These are phyloP conservation scores for Brassicogethes aeneus DNA, from an alignment of 2,888 invertebrate genomes.

Conservation along the genomic window DNA sequence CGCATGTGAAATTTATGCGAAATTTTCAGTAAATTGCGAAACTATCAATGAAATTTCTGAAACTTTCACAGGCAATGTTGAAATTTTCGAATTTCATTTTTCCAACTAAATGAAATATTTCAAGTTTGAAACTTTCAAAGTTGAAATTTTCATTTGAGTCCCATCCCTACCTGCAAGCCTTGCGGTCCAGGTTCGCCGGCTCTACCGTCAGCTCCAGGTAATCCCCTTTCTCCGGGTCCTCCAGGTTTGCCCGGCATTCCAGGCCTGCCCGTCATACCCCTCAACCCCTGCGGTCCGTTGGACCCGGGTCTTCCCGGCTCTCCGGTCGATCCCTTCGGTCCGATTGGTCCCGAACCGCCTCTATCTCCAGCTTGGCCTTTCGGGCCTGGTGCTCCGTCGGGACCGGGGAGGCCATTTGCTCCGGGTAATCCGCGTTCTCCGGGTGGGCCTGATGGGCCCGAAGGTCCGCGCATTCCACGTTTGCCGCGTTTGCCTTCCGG, in stretches of 20 bases:
- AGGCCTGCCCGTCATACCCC: conserved; percentile 58
- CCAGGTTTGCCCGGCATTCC: conserved; percentile 65
- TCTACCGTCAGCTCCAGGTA: conserved; percentile 77
- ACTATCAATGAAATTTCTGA: no score
- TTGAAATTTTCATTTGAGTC: no score
- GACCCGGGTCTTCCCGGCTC: conserved; percentile 51
- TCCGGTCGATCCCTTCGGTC: conserved; percentile 53
- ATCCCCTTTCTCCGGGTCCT: conserved; percentile 61
- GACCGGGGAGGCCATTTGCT: conserved; percentile 60
- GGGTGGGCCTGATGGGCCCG: conserved; percentile 59
- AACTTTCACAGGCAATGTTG: no score
- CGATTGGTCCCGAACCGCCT: conserved; percentile 56
- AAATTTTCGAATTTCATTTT: no score
- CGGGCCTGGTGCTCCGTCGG: conserved; percentile 65
- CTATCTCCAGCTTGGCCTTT: conserved; percentile 70
- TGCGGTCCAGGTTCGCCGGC: conserved; percentile 74
- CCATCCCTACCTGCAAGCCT: no score
- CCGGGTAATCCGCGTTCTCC: conserved; percentile 66
- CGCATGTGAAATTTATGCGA: no score
- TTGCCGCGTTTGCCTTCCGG: conserved; percentile 77
- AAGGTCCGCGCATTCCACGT: conserved; percentile 66
- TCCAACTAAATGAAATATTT: no score
- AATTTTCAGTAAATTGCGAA: no score
- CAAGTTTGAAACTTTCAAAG: no score
- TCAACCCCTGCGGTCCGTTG: conserved; percentile 49